phyloP scores from a whole-genome alignment of 2,888 invertebrate species.

The Sisyra nigra region DNA sequence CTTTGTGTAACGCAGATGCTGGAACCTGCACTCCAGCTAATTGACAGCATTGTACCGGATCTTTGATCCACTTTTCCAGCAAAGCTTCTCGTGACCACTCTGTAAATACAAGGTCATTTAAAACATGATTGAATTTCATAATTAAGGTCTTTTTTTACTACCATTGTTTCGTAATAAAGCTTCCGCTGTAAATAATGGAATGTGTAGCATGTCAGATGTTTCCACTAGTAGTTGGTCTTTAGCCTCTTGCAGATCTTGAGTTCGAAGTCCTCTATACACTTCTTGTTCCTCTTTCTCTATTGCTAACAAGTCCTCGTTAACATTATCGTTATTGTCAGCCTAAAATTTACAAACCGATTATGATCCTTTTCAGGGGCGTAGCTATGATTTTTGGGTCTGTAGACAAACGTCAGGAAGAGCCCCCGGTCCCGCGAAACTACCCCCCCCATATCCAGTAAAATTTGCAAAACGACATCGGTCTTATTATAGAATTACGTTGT shows the following conservation, averaged over 20 bases:
- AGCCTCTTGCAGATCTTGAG: constrained; percentile 51
- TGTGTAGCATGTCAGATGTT: constrained; percentile 52
- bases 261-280: constrained; percentile 41
- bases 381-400: no score
- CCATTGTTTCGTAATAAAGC: constrained; percentile 48
- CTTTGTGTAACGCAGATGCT: constrained; percentile 29
- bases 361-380: no score
- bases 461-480: no score
- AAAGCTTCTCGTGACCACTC: constrained; percentile 52
- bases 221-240: constrained; percentile 52
- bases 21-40: constrained; percentile 47
- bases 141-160: constrained; percentile 18
- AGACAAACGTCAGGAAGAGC: no score
- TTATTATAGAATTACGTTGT: no score
- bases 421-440: no score
- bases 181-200: constrained; percentile 52
- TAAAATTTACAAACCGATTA: constrained; percentile 15
- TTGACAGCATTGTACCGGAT: constrained; percentile 45
- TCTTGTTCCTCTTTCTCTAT: constrained; percentile 26
- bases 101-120: constrained; percentile 19
- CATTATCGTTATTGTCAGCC: constrained; percentile 30
- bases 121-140: neutral
- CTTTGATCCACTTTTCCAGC: constrained; percentile 50
- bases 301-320: constrained; percentile 31
- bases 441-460: no score